Evolutionary conservation across 2,888 invertebrate genomes (phyloP).

Genomic region (Callyntrura guangdongensis): DNA sequence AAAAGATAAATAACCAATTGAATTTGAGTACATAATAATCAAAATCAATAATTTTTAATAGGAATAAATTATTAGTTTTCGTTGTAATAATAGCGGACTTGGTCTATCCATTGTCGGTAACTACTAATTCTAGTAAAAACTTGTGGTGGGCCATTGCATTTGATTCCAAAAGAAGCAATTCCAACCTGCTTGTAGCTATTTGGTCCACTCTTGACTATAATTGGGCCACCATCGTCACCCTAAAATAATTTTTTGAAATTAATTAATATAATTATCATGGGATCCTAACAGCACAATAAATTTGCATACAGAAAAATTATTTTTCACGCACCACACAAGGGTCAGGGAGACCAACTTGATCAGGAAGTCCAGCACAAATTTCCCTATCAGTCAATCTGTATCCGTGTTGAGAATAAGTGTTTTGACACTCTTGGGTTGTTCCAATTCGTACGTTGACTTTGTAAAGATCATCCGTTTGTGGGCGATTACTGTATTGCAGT

Average conservation of each 20-base stretch:
- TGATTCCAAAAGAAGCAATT: constrained; percentile 96
- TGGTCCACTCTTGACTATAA: constrained; percentile 91
- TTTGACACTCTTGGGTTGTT: constrained; percentile 92
- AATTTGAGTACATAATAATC: too few species aligned
- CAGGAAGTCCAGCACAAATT: constrained; percentile 79
- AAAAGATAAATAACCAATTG: too few species aligned
- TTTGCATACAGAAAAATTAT: background rate
- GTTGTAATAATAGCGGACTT: constrained; percentile 70
- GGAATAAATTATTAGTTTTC: constrained; percentile 15
- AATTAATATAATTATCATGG: too few species aligned
- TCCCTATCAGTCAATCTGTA: constrained; percentile 73
- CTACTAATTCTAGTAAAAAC: constrained; percentile 77
- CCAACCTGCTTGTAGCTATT: constrained; percentile 94
- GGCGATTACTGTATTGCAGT: constrained; percentile 89
- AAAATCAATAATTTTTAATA: too few species aligned
- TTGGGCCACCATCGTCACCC: constrained; percentile 88
- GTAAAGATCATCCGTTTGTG: constrained; percentile 93
- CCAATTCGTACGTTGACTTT: constrained; percentile 94
- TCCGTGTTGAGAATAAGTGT: constrained; percentile 86
- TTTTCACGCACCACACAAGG: constrained; percentile 69
- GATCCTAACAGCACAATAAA: background rate
- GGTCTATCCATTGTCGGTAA: constrained; percentile 79
- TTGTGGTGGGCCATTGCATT: constrained; percentile 93
- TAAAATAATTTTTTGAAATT: too few species aligned
- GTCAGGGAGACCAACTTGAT: constrained; percentile 62